phyloP scores from a whole-genome alignment of 1,140 invertebrate genomes.

The Monomorium pharaonis region DNA sequence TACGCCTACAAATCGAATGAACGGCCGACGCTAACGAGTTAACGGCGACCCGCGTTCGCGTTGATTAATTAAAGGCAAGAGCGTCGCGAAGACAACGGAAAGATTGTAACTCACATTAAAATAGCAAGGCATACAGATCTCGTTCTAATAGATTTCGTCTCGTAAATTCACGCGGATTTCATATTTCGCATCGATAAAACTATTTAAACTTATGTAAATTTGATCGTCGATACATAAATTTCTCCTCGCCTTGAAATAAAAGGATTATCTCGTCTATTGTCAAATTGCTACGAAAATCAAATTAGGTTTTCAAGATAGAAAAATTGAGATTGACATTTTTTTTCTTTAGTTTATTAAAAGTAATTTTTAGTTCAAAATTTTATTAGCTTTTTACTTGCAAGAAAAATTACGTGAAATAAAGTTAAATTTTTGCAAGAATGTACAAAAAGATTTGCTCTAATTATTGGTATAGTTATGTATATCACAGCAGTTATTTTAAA shows the following conservation, averaged over 20 bases:
- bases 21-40: conserved; percentile 71
- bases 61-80: conserved; percentile 52
- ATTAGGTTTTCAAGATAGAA: not conserved
- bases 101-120: not conserved
- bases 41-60: conserved; percentile 65
- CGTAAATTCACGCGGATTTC: not conserved
- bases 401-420: no score
- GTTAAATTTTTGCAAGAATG: no score
- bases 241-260: not conserved
- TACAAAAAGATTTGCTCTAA: no score
- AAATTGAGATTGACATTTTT: not conserved
- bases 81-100: not conserved
- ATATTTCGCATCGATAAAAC: not conserved
- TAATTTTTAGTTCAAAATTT: no score
- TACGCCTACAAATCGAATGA: conserved; percentile 77
- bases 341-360: no score
- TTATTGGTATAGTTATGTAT: no score
- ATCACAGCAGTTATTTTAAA: no score
- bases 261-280: not conserved
- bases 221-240: not conserved
- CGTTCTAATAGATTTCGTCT: not conserved
- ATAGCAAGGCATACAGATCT: not conserved
- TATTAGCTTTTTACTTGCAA: no score
- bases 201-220: not conserved
- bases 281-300: not conserved